phyloP scores from a whole-genome alignment of 2,888 invertebrate species.

The Cyrtodaria siliqua region DNA sequence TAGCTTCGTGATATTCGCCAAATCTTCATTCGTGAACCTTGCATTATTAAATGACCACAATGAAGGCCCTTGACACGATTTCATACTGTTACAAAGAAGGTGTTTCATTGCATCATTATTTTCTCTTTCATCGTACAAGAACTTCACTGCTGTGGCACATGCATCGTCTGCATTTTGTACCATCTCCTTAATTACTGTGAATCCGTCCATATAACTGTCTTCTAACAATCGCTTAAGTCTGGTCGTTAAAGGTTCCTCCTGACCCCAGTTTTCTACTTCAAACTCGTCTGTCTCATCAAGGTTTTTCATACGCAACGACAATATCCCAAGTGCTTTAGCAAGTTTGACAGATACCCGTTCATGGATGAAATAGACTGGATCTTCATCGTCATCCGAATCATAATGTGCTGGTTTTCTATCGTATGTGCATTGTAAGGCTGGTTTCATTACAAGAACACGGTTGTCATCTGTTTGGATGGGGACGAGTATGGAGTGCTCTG shows the following conservation, averaged over 20 bases:
- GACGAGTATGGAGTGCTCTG: conserved; percentile 20
- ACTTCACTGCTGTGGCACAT: conserved; percentile 69
- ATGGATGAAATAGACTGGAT: conserved; percentile 6
- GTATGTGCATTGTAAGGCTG: conserved; percentile 39
- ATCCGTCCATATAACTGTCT: conserved; percentile 76
- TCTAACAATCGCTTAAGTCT: conserved; percentile 70
- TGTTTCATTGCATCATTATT: conserved; percentile 69
- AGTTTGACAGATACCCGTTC: background rate
- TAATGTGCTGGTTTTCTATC: conserved; percentile 29
- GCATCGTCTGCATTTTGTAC: conserved; percentile 82
- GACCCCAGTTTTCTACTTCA: conserved; percentile 70
- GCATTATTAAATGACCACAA: conserved; percentile 83
- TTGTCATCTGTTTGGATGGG: conserved; percentile 32
- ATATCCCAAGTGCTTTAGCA: background rate
- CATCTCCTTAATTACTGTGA: conserved; percentile 79
- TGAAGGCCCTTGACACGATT: conserved; percentile 82
- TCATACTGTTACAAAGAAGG: conserved; percentile 78
- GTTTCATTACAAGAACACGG: no score
- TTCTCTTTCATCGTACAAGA: conserved; percentile 80
- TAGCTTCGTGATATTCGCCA: conserved; percentile 81
- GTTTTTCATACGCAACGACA: background rate
- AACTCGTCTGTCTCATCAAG: conserved; percentile 24
- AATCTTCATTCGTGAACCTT: conserved; percentile 80
- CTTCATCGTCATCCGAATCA: background rate
- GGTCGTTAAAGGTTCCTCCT: conserved; percentile 75